These are phyloP conservation scores for Melolontha melolontha DNA, from an alignment of 2,888 invertebrate genomes.

Conservation along the genomic window DNA sequence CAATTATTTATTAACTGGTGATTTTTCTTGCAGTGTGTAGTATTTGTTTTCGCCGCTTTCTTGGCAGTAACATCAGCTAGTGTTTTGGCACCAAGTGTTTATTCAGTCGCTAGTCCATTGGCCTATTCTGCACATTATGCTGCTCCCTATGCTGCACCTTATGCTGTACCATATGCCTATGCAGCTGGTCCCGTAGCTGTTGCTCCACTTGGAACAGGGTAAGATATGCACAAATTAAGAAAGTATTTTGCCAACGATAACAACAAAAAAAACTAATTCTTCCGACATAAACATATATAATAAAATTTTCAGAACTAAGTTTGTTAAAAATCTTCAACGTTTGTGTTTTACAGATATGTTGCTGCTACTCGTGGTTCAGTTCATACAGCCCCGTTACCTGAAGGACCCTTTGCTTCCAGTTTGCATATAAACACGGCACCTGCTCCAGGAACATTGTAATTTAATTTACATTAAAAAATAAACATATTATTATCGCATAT, in stretches of 20 bases:
- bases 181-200: constrained; percentile 36
- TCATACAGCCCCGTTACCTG: constrained; percentile 69
- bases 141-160: constrained; percentile 41
- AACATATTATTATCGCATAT: neutral
- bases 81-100: constrained; percentile 44
- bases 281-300: too few relatives aligned
- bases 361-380: constrained; percentile 70
- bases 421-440: constrained; percentile 69
- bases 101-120: constrained; percentile 42
- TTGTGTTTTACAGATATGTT: constrained; percentile 63
- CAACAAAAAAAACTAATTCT: too few relatives aligned
- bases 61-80: constrained; percentile 58
- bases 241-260: too few relatives aligned
- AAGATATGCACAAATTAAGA: too few relatives aligned
- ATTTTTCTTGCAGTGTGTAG: constrained; percentile 26
- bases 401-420: constrained; percentile 61
- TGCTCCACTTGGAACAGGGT: constrained; percentile 29
- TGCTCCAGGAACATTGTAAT: constrained; percentile 68
- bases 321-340: neutral
- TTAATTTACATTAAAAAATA: constrained; percentile 11
- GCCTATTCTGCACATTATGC: constrained; percentile 47
- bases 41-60: constrained; percentile 57
- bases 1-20: too few relatives aligned
- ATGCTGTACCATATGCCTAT: constrained; percentile 40
- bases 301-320: constrained; percentile 19